Evolutionary conservation across 2,113 vertebrate species (phyloP), one percentile per base, ranked within the genome.

Genomic region (Orthonyx spaldingii): DNA sequence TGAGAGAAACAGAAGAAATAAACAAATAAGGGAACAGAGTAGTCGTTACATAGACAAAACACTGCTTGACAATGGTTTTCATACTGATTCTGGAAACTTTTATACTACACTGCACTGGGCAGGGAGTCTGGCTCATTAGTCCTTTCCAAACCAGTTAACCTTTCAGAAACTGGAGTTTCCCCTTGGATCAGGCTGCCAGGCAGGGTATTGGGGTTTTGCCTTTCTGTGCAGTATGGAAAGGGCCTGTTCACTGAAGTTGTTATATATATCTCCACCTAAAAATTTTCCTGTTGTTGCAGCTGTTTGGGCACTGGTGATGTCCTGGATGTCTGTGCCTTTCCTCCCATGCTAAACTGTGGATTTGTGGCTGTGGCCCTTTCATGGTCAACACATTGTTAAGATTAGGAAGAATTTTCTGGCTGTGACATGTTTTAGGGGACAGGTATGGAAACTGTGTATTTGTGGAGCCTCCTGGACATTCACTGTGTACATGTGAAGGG

Each of bases 61-160:
- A 49, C 5, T 69, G 23, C 27, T 61, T 57, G 53, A 15, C n/a
- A 84, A 19, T 20, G 41, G 3, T 47, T 86, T n/a, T 39, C 57
- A 30, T 52, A n/a, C 18, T 55, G 20, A 12, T 60, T 47, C n/a
- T 56, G 68, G 16, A 16, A 50, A 56, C 7, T 50, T 90, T 53
- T 52, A 16, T 30, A 39, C 10, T 1, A 2, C 24, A 5, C 24
- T 64, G 18, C 2, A 0, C 26, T 70, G 46, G 28, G 27, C 41
- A 76, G 9, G 19, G 12, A 47, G 21, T 33, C 23, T 33, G 12
- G 11, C 23, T n/a, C 42, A 10, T 30, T 30, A 22, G 11, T n/a
- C 13, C 15, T 46, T 82, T 57, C 39, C 86, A 35, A 61, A 52
- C 2, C 16, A 32, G 9, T 15, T 56, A 53, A 13, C 37, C 4